Conservation (phyloP, 2,113 vertebrate genomes). For the Indicator maculatus region DNA sequence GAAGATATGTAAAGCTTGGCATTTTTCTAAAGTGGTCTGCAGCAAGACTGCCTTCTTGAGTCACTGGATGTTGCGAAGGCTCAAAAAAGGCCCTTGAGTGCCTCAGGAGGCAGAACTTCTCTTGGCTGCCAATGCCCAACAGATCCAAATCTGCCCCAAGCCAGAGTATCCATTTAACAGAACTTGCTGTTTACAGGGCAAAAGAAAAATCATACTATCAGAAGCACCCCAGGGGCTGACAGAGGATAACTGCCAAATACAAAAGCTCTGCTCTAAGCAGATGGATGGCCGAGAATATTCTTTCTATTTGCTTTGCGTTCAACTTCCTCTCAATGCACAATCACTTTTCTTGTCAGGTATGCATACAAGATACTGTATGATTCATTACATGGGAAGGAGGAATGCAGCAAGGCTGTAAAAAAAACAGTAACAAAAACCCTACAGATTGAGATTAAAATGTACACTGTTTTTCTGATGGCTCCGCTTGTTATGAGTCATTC, state of each 20-base stretch:
- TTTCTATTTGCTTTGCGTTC: not conserved
- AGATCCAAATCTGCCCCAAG: not conserved
- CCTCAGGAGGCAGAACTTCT: not conserved
- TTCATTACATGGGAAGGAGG: constrained; percentile 1
- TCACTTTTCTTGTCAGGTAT: constrained; percentile 6
- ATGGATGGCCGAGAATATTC: constrained; percentile 12
- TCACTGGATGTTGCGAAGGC: not conserved
- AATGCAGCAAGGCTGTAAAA: not conserved
- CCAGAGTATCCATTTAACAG: not conserved
- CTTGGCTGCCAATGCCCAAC: not conserved
- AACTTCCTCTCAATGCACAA: not conserved
- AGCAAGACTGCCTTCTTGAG: not conserved
- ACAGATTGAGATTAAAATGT: constrained; percentile 30
- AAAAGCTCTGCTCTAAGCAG: constrained; percentile 38
- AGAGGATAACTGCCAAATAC: constrained; percentile 35
- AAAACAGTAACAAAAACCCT: not conserved
- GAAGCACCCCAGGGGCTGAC: not conserved
- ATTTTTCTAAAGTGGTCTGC: not conserved
- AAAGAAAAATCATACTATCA: not conserved
- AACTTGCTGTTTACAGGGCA: constrained; percentile 16
- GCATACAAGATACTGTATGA: not conserved
- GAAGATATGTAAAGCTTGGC: not conserved
- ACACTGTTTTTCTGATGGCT: constrained; percentile 55
- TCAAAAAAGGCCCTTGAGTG: not conserved
- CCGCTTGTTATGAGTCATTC: constrained; percentile 65